Evolutionary conservation across 2,113 vertebrate species (phyloP), one percentile per base, ranked within the genome.

Genomic region (Grallaria varia): DNA sequence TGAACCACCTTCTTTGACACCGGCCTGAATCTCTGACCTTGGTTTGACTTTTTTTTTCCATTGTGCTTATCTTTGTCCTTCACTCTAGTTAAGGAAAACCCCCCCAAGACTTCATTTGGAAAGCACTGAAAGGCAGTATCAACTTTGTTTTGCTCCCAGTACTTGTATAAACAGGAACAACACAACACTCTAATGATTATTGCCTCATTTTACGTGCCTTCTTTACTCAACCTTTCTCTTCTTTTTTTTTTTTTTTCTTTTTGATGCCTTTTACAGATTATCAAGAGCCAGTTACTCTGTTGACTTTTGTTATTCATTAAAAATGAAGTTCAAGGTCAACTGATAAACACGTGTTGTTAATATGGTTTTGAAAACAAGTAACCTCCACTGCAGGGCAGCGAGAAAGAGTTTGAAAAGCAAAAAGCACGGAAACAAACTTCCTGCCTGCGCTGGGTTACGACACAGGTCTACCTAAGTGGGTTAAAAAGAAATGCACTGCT

Each of bases 291-390:
- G 45, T 55, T 55, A 77, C 74, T 80, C 56, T 90, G 63, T 64
- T 90, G 76, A 87, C 72, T 81, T 93, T 37, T 8, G 7, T 94
- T 90, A 95, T 40, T 95, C 86, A 79, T 92, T 96, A 87, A 78
- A 95, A 94, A 49, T 50, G 0, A 87, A 89, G 44, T 84, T 93
- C 90, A 94, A 86, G 88, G 86, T 92, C 85, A 84, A 25, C 53
- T 35, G 42, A 78, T 80, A 88, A 91, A 80, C 64, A 62, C 4
- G 24, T 18, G 50, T 71, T 80, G 35, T 72, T 92, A 8, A 53
- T 80, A 55, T 18, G 45, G 64, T 68, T 93, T 80, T 5, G 19
- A 56, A 92, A 93, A 62, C 25, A 87, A 96, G 10, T 55, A 62
- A 63, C 68, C 55, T 66, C 12, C 37, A 67, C 14, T 75, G 39